A percentile compares a stretch with the other conserved stretches of the same genome.
Evolutionary conservation across 2,113 vertebrate species (phyloP).

Genomic region (Otus sunia): DNA sequence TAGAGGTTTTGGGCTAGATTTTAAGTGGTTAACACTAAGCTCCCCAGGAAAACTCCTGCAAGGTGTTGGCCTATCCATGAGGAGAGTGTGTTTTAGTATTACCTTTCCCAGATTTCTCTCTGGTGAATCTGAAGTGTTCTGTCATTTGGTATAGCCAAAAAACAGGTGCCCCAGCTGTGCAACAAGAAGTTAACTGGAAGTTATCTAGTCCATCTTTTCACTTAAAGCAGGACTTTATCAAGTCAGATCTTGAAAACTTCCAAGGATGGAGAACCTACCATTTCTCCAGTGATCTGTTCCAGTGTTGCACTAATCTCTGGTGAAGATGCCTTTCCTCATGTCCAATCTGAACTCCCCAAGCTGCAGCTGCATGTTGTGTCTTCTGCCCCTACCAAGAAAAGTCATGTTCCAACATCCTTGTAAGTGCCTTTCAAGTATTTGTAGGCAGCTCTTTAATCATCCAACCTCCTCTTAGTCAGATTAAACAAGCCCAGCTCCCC

Average conservation of each 20-base stretch:
- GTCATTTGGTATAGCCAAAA: not conserved
- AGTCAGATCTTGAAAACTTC: not conserved
- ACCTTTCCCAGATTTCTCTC: not conserved
- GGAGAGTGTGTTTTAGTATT: not conserved
- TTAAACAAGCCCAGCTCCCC: not conserved
- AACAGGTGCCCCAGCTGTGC: not conserved
- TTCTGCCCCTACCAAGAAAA: not conserved
- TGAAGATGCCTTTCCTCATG: not conserved
- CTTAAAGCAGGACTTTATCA: not conserved
- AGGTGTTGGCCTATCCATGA: not conserved
- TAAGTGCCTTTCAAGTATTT: not conserved
- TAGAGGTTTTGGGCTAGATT: not conserved
- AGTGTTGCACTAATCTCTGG: not conserved
- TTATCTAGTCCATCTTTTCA: not conserved
- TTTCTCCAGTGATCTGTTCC: not conserved
- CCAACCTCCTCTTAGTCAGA: not conserved
- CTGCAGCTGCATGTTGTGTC: not conserved
- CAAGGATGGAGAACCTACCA: not conserved
- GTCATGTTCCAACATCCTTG: not conserved
- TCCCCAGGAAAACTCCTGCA: not conserved
- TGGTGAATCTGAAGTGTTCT: not conserved
- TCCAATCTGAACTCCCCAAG: not conserved
- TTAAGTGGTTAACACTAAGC: not conserved
- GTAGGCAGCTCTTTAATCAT: not conserved
- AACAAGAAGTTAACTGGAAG: not conserved